These are phyloP conservation scores for Choristoneura rosaceana DNA, from an alignment of 2,888 invertebrate species.

Conservation along the genomic window DNA sequence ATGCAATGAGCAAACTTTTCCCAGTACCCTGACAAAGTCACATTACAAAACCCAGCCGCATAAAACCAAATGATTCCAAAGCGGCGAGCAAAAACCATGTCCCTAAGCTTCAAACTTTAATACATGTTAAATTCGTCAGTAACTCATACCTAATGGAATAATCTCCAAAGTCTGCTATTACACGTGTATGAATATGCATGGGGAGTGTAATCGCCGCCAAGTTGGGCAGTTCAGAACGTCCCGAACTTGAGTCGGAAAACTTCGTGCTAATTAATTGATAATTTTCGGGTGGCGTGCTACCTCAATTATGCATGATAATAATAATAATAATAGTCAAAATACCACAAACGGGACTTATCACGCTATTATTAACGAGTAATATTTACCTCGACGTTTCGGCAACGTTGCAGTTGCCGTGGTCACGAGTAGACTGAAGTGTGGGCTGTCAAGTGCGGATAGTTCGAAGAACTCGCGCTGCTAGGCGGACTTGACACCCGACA, in stretches of 20 bases:
- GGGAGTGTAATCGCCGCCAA: constrained; percentile 24
- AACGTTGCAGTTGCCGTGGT: too few relatives aligned
- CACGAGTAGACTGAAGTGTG: too few relatives aligned
- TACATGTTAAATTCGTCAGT: constrained; percentile 17
- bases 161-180: constrained; percentile 39
- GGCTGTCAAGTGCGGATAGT: too few relatives aligned
- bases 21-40: neutral
- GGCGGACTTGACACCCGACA: too few relatives aligned
- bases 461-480: too few relatives aligned
- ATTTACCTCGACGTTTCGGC: too few relatives aligned
- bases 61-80: neutral
- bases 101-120: constrained; percentile 1
- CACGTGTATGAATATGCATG: constrained; percentile 39
- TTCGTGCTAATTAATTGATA: constrained; percentile 1
- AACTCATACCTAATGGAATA: constrained; percentile 36
- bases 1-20: too few relatives aligned
- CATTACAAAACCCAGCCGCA: neutral
- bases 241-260: constrained; percentile 11
- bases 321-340: too few relatives aligned
- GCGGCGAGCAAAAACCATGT: neutral
- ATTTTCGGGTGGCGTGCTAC: neutral
- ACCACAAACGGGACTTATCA: too few relatives aligned
- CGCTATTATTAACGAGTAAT: too few relatives aligned
- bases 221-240: constrained; percentile 18
- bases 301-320: too few relatives aligned